Evolutionary conservation across 2,113 vertebrate species (phyloP), one percentile per base, ranked within the genome.

Genomic region (Vidua chalybeata): DNA sequence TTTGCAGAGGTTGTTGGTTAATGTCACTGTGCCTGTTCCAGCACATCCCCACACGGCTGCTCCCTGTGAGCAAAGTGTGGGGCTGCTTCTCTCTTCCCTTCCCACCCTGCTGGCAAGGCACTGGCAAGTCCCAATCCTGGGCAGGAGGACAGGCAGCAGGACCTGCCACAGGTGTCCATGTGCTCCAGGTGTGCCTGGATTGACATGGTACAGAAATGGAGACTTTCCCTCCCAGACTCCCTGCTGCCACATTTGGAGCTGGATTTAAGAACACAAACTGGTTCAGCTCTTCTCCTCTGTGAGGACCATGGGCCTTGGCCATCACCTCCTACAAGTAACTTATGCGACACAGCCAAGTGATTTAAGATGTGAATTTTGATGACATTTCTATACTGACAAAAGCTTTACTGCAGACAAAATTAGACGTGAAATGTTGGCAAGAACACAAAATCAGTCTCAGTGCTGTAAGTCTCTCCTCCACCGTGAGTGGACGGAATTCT

Each of bases 81-180:
- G 10, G 11, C 17, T n/a, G 74, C 45, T 39, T 28, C 66, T 14
- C 20, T 1, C 16, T 12, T 33, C 67, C 61, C 19, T 14, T 33
- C 66, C 56, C 54, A 33, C 41, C 41, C 19, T 0, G 6, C 79
- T 63, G 83, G 15, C 1, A 20, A 55, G 45, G 30, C 3, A 0
- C 23, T 1, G 28, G 16, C 43, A 17, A 5, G 5, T 39, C 22
- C 64, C 79, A 49, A 0, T 33, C 30, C 2, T 37, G 1, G n/a
- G 49, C 55, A 45, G 18, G 33, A 61, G 74, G 20, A 11, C 45
- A n/a, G 13, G 28, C 31, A 48, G 35, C 35, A 35, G 35, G 30
- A n/a, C 18, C 74, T 66, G 24, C 66, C 67, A 31, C 9, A 11
- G 10, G 1, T 5, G 55, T 18, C 55, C 24, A 2, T 0, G 0